Conservation (phyloP, 2,888 invertebrate genomes). For the Rhamnusium bicolor region DNA sequence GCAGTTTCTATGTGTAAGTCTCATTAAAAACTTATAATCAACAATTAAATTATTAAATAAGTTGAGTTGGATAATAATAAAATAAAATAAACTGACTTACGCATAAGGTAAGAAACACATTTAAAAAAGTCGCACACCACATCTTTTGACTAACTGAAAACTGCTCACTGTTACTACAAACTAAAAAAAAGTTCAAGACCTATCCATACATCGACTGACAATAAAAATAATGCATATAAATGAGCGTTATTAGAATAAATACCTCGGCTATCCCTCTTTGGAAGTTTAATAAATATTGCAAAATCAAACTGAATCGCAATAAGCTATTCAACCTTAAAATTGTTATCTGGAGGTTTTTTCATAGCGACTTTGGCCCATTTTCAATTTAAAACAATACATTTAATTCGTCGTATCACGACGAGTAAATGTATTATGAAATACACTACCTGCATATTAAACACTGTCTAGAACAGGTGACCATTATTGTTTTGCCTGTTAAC, state of each 20-base stretch:
- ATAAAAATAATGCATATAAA: slow-evolving; percentile 35
- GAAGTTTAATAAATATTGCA: slow-evolving; percentile 18
- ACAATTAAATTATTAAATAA: too few species aligned
- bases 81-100: not conserved
- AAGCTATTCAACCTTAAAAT: not conserved
- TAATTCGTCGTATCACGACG: not conserved
- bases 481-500: not conserved
- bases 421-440: not conserved
- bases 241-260: slow-evolving; percentile 46
- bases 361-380: slow-evolving; percentile 38
- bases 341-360: slow-evolving; percentile 34
- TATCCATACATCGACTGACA: slow-evolving; percentile 12
- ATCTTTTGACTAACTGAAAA: not conserved
- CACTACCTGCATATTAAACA: not conserved
- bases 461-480: not conserved
- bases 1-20: too few species aligned
- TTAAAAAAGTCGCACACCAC: not conserved
- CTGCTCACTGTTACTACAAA: not conserved
- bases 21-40: too few species aligned
- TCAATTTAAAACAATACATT: not conserved
- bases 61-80: too few species aligned
- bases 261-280: slow-evolving; percentile 47
- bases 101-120: not conserved
- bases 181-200: not conserved
- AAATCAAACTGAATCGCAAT: slow-evolving; percentile 21